Conservation (phyloP, 2,797 vertebrate species). For the Propithecus deckenii region DNA sequence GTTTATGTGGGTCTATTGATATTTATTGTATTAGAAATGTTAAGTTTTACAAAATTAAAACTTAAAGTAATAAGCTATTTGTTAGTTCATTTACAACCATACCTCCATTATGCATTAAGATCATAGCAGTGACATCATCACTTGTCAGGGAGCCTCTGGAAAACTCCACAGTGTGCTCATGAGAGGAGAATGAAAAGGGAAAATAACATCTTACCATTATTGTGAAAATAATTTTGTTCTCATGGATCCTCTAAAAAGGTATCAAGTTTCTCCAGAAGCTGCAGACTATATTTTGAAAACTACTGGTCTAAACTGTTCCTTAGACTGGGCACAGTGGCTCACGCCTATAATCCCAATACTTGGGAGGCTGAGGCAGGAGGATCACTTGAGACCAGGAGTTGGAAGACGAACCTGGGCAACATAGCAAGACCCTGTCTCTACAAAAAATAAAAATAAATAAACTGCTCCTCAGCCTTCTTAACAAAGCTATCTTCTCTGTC, state of each 20-base stretch:
- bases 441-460: not conserved
- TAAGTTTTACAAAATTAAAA: conserved; percentile 1
- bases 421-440: not conserved
- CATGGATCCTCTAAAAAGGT: not conserved
- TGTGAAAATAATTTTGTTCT: not conserved
- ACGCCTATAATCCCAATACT: not conserved
- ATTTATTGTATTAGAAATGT: not conserved
- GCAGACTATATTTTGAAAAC: not conserved
- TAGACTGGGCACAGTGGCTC: too few species aligned
- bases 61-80: not conserved
- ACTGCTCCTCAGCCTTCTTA: not conserved
- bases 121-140: not conserved
- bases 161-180: not conserved
- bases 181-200: not conserved
- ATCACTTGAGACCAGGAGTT: not conserved
- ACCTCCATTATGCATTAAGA: not conserved
- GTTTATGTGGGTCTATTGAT: not conserved
- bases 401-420: not conserved
- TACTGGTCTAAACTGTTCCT: not conserved
- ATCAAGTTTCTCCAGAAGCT: not conserved
- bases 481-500: not conserved
- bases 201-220: not conserved
- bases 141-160: not conserved
- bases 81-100: not conserved
- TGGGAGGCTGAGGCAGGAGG: not conserved